Evolutionary conservation across 2,888 invertebrate genomes (phyloP).

Genomic region (Drosophila rubida): DNA sequence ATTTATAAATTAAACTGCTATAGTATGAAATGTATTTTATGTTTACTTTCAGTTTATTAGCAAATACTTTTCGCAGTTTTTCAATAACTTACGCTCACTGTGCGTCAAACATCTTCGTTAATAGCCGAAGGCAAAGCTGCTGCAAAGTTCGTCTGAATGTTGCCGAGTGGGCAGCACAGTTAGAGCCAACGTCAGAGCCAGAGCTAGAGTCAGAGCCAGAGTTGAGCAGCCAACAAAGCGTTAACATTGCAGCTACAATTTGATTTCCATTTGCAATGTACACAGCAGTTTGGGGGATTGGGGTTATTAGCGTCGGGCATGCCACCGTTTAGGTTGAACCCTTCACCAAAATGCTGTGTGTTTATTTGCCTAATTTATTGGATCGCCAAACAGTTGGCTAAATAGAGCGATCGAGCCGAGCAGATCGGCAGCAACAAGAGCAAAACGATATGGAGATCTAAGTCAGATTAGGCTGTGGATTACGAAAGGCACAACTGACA

Average conservation of each 20-base stretch:
- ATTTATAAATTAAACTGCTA: too few species aligned
- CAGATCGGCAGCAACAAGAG: constrained; percentile 5
- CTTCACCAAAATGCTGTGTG: constrained; percentile 69
- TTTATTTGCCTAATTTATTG: constrained; percentile 80
- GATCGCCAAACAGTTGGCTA: constrained; percentile 66
- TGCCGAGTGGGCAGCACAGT: constrained; percentile 54
- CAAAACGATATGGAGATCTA: constrained; percentile 39
- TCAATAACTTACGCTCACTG: constrained; percentile 40
- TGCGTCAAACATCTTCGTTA: constrained; percentile 57
- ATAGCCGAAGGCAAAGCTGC: constrained; percentile 58
- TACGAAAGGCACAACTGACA: constrained; percentile 59
- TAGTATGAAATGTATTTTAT: too few species aligned
- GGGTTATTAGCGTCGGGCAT: constrained; percentile 68
- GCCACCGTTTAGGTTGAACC: constrained; percentile 72
- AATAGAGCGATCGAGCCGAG: constrained; percentile 74
- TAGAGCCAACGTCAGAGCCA: constrained; percentile 15
- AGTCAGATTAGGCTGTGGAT: constrained; percentile 63
- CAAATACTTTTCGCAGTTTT: neutral
- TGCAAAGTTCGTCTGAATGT: constrained; percentile 48
- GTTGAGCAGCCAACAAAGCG: constrained; percentile 63
- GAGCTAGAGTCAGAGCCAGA: constrained; percentile 11
- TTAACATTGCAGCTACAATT: constrained; percentile 74
- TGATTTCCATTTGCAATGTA: constrained; percentile 63
- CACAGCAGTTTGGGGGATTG: constrained; percentile 37
- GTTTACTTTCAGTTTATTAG: neutral